These are phyloP conservation scores for Pseudobourletiella spinata DNA, from an alignment of 1,140 invertebrate species.

Conservation along the genomic window DNA sequence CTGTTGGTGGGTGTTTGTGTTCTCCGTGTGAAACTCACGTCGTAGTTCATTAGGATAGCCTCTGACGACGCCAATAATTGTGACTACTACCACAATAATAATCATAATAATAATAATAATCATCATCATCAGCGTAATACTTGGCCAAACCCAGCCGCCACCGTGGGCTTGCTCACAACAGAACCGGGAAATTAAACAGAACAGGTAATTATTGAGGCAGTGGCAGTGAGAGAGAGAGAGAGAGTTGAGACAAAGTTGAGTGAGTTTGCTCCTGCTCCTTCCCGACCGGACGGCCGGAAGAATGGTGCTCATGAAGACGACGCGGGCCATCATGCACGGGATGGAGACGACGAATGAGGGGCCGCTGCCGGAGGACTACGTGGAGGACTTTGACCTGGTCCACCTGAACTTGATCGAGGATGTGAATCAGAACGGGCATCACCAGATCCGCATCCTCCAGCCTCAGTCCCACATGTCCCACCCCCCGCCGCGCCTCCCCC, in stretches of 20 bases:
- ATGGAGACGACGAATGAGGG: constrained; percentile 26
- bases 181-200: too few relatives aligned
- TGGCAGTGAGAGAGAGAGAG: background rate
- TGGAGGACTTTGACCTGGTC: constrained; percentile 17
- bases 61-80: too few relatives aligned
- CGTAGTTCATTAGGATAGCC: too few relatives aligned
- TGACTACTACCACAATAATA: too few relatives aligned
- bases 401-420: constrained; percentile 12
- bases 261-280: too few relatives aligned
- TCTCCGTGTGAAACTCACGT: too few relatives aligned
- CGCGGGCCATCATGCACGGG: constrained; percentile 12
- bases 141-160: too few relatives aligned
- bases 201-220: too few relatives aligned
- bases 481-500: background rate
- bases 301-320: constrained; percentile 9
- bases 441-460: background rate
- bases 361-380: constrained; percentile 2
- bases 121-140: too few relatives aligned
- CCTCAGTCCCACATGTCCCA: background rate
- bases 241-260: background rate
- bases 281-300: background rate
- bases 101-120: too few relatives aligned
- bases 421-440: background rate
- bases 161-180: too few relatives aligned
- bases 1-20: too few relatives aligned